Evolutionary conservation across 2,888 invertebrate species (phyloP).

Genomic region (Polymixis flavicincta): DNA sequence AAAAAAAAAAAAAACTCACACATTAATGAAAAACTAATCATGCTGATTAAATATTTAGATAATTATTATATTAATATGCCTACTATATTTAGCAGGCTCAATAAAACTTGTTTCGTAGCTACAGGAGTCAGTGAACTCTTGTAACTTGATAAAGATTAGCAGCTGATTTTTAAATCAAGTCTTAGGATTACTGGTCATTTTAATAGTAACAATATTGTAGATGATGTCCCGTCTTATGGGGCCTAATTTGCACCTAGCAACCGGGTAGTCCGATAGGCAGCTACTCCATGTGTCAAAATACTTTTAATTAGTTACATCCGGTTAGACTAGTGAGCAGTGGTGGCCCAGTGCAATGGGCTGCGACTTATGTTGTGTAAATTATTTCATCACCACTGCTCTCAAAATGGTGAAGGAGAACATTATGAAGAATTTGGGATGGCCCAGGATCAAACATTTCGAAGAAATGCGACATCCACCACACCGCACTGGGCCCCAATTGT

Average conservation of each 20-base stretch:
- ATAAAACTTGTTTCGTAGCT: slow-evolving; percentile 52
- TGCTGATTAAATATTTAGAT: slow-evolving; percentile 12
- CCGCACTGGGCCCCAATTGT: too few relatives aligned
- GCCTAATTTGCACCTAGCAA: background rate
- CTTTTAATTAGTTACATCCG: background rate
- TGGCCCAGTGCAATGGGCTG: too few relatives aligned
- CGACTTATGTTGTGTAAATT: too few relatives aligned
- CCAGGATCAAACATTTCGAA: too few relatives aligned
- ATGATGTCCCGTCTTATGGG: background rate
- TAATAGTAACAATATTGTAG: background rate
- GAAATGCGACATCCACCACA: too few relatives aligned
- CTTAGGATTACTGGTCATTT: background rate
- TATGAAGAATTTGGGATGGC: too few relatives aligned
- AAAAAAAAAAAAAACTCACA: too few relatives aligned
- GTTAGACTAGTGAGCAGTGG: too few relatives aligned
- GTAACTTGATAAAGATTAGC: slow-evolving; percentile 32
- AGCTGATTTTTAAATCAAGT: slow-evolving; percentile 44
- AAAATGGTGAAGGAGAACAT: too few relatives aligned
- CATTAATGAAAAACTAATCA: slow-evolving; percentile 4
- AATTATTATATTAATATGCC: slow-evolving; percentile 16
- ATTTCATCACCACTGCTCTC: background rate
- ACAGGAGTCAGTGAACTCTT: slow-evolving; percentile 43
- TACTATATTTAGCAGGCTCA: slow-evolving; percentile 26
- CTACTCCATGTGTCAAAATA: background rate
- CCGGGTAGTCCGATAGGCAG: background rate